phyloP scores from a whole-genome alignment of 2,113 vertebrate species.

The Paratilapia polleni region DNA sequence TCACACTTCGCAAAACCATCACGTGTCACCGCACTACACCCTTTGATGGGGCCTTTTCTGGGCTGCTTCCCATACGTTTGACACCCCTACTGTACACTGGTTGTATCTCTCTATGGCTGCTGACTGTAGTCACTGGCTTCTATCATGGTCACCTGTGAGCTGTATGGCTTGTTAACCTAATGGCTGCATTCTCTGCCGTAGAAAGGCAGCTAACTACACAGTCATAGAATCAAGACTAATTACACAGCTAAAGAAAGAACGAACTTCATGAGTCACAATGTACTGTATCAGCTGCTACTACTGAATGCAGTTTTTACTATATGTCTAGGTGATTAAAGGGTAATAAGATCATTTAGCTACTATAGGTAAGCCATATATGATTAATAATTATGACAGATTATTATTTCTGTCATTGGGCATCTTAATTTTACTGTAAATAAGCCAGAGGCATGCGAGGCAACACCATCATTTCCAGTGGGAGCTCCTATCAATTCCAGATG shows the following conservation, averaged over 20 bases:
- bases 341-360: not conserved
- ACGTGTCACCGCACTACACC: not conserved
- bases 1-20: not conserved
- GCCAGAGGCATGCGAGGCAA: not conserved
- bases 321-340: not conserved
- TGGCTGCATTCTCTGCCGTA: not conserved
- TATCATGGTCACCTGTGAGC: not conserved
- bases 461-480: slow-evolving; percentile 14
- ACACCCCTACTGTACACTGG: not conserved
- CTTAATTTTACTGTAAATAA: not conserved
- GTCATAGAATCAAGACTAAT: not conserved
- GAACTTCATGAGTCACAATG: not conserved
- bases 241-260: not conserved
- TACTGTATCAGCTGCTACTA: not conserved
- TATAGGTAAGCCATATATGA: not conserved
- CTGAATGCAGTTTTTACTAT: not conserved
- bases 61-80: not conserved
- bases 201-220: not conserved
- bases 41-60: not conserved
- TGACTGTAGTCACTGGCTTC: not conserved
- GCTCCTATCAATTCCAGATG: slow-evolving; percentile 45
- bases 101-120: not conserved
- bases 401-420: not conserved
- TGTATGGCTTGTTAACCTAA: not conserved
- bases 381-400: not conserved